A percentile compares a stretch with the other conserved stretches of the same genome.
phyloP scores from a whole-genome alignment of 2,888 invertebrate species.

The Morpho helenor region DNA sequence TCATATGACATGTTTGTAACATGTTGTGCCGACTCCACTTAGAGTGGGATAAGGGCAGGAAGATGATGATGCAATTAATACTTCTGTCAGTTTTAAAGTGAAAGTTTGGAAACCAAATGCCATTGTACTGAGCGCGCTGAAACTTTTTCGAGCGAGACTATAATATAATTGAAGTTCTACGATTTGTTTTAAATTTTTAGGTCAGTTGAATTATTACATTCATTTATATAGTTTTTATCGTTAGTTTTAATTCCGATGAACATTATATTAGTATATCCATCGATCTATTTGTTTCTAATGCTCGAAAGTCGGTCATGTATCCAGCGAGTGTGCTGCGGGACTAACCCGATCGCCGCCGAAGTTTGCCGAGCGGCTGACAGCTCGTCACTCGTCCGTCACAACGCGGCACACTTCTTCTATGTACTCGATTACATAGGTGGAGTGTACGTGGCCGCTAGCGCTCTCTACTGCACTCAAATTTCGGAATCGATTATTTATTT shows the following conservation, averaged over 20 bases:
- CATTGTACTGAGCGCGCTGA: too few species aligned
- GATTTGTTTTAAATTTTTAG: too few species aligned
- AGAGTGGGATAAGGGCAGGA: too few species aligned
- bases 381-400: slow-evolving; percentile 70
- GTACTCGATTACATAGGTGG: slow-evolving; percentile 39
- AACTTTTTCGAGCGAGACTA: too few species aligned
- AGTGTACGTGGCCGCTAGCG: slow-evolving; percentile 52
- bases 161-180: too few species aligned
- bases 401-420: slow-evolving; percentile 67
- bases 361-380: slow-evolving; percentile 63
- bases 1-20: too few species aligned
- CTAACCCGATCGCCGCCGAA: slow-evolving; percentile 46
- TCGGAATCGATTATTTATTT: slow-evolving; percentile 32
- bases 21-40: too few species aligned
- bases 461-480: slow-evolving; percentile 53
- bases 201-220: too few species aligned
- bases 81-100: too few species aligned
- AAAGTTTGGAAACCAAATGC: too few species aligned
- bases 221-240: neutral
- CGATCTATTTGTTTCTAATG: slow-evolving; percentile 26
- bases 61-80: too few species aligned
- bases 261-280: slow-evolving; percentile 4
- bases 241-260: too few species aligned
- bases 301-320: slow-evolving; percentile 23
- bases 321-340: slow-evolving; percentile 20